Base-by-base conservation (phyloP, 2,797 vertebrate species). In the Thalassophryne amazonica region DNA sequence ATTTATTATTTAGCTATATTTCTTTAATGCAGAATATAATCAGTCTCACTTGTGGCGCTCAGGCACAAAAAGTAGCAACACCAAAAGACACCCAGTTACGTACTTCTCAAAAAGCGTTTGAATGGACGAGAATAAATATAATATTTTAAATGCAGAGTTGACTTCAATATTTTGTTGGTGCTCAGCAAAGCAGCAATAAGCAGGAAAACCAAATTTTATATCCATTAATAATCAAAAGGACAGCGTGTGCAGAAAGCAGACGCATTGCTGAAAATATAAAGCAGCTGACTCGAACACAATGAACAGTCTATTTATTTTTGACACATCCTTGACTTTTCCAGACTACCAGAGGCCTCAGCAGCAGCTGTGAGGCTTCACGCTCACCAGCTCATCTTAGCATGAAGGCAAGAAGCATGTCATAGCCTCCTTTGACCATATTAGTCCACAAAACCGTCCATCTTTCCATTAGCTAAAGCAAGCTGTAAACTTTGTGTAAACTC, bases 261-360 rank as follows among this genome's bases (percentile, higher is more conserved):
- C 35, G 20, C 32, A 43, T 62, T 70, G 71, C 60, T 62, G 61
- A 56, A 72, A 75, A 61, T 49, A 79, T 74, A 75, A 70, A 81
- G 69, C 71, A 66, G 60, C 56, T 54, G 66, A 24, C 43, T 53
- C 28, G 43, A 53, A 66, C 67, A 76, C 53, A 39, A 11, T 12
- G 36, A 39, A 49, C 30, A 41, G 58, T 63, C 42, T 78, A 81
- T 87, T 87, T 84, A 85, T 86, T 83, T n/a, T 74, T 83, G 83
- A 88, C 83, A 87, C 78, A 86, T 86, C 77, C 70, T 81, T 69
- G 80, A 85, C 82, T 83, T 80, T 76, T 78, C 62, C 73, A 82
- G 70, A 87, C 74, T 70, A 87, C 66, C 48, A 74, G 52, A 60
- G 47, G 45, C 52, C 58, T 70, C 46, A 0, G 54, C 50, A 73